Conservation (phyloP, 2,797 vertebrate genomes). For the Pangasius mekongensis region DNA sequence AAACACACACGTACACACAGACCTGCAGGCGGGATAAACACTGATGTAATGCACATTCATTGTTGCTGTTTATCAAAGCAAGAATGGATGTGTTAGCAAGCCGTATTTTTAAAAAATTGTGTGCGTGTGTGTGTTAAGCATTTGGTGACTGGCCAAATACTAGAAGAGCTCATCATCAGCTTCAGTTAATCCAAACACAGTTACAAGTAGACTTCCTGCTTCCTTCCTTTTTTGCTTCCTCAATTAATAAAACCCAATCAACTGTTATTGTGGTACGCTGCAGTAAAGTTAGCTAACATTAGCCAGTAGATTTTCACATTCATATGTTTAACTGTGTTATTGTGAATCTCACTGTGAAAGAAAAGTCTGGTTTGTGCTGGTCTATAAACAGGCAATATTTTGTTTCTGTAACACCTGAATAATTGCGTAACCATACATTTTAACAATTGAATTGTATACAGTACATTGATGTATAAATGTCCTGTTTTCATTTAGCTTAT, state of each 20-base stretch:
- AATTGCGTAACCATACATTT: neutral
- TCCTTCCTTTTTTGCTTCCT: conserved; percentile 15
- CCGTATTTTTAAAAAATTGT: neutral
- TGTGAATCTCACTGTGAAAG: neutral
- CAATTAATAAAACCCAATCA: neutral
- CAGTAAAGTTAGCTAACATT: too few species aligned
- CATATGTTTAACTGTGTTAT: neutral
- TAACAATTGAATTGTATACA: neutral
- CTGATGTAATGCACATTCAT: conserved; percentile 22
- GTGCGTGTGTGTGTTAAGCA: neutral
- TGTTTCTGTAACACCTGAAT: neutral
- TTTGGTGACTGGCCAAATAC: neutral
- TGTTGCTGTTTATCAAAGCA: conserved; percentile 22
- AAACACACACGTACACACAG: conserved; percentile 1
- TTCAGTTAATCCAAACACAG: conserved; percentile 8
- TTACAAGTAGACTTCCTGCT: neutral
- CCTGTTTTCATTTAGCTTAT: neutral
- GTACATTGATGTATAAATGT: neutral
- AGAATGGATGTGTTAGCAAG: neutral
- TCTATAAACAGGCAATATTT: neutral
- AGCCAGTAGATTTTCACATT: neutral
- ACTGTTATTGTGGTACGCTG: neutral
- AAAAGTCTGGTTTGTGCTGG: neutral
- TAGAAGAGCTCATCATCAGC: neutral
- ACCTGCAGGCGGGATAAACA: conserved; percentile 20